Conservation (phyloP, 92 coral and sea anemone species). For the Blastomussa wellsi region DNA sequence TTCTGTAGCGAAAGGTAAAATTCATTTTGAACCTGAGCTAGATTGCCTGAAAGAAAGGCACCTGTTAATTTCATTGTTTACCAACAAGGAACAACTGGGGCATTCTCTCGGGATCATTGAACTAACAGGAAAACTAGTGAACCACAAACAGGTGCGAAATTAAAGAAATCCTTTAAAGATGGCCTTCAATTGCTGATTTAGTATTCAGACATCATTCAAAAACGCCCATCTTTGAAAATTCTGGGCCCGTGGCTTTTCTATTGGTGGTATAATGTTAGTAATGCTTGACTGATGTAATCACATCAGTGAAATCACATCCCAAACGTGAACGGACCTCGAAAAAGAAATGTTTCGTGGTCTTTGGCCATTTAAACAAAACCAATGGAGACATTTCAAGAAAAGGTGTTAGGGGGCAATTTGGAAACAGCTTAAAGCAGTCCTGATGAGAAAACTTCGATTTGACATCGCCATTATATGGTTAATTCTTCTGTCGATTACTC, state of each 20-base stretch:
- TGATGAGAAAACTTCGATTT: constrained; percentile 13
- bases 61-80: neutral
- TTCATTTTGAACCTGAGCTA: neutral
- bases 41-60: neutral
- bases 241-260: constrained; percentile 14
- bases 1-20: neutral
- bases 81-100: neutral
- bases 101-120: neutral
- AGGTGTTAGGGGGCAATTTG: neutral
- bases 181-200: neutral
- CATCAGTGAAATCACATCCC: constrained; percentile 38
- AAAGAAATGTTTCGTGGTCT: neutral
- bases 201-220: constrained; percentile 17
- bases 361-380: neutral
- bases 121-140: neutral
- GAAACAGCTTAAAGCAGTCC: neutral
- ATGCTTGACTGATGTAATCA: constrained; percentile 24
- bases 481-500: neutral
- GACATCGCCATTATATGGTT: constrained; percentile 2
- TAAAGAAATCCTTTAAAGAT: neutral
- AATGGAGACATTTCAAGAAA: constrained; percentile 5
- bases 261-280: constrained; percentile 41
- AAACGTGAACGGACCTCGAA: neutral
- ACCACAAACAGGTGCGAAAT: constrained; percentile 16
- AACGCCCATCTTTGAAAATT: constrained; percentile 6